phyloP scores from a whole-genome alignment of 2,113 vertebrate genomes.

The Coptodon rendalli region DNA sequence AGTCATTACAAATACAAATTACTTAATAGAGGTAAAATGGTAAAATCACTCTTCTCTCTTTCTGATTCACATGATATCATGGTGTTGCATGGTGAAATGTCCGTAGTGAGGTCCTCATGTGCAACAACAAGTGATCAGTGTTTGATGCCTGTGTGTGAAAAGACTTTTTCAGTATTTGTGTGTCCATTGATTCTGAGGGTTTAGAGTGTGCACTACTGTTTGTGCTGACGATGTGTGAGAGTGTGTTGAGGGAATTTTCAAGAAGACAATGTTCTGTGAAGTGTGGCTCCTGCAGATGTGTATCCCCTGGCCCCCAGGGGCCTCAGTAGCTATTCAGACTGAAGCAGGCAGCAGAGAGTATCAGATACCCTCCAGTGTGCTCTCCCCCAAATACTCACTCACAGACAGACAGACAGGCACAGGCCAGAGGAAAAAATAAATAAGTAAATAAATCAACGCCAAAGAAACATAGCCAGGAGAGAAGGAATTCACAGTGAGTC shows the following conservation, averaged over 20 bases:
- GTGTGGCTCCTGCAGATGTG: conserved; percentile 5
- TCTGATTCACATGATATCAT: neutral
- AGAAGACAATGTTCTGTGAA: neutral
- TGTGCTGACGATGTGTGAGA: neutral
- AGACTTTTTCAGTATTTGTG: conserved; percentile 6
- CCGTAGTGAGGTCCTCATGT: neutral
- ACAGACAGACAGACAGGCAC: neutral
- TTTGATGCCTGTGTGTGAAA: conserved; percentile 7
- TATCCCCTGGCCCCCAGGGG: neutral
- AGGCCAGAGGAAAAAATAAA: neutral
- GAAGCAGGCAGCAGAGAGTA: neutral
- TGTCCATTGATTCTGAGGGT: neutral
- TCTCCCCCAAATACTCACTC: neutral
- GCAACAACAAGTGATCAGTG: neutral
- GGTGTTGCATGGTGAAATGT: neutral
- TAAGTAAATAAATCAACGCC: neutral
- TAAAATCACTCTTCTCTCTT: neutral
- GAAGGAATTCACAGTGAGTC: neutral
- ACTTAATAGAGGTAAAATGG: neutral
- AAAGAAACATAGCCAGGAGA: neutral
- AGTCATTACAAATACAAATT: neutral
- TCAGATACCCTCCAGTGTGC: neutral
- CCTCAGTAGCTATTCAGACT: neutral
- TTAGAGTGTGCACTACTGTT: neutral
- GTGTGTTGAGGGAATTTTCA: neutral